A percentile compares a stretch with the other conserved stretches of the same genome.
These are phyloP conservation scores for Emberiza fucata DNA, from an alignment of 2,113 vertebrate species.

Conservation along the genomic window DNA sequence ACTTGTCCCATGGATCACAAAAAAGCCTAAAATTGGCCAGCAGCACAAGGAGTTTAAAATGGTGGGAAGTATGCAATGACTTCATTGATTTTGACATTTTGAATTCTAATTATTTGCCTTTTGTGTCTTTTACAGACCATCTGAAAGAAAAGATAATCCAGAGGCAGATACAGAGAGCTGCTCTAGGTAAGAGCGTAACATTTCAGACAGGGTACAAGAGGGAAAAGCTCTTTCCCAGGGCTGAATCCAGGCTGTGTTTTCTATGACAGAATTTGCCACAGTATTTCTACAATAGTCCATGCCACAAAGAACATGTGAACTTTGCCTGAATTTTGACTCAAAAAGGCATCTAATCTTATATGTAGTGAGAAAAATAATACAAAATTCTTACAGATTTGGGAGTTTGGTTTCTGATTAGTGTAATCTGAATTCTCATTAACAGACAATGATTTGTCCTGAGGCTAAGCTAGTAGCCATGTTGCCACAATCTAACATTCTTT, in stretches of 20 bases:
- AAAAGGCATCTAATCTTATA: neutral
- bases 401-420: neutral
- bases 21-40: neutral
- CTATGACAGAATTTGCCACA: neutral
- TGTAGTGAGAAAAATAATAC: neutral
- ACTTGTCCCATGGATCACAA: neutral
- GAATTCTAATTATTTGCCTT: neutral
- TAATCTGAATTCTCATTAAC: neutral
- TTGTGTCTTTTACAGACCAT: constrained; percentile 74
- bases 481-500: neutral
- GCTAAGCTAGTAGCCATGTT: neutral
- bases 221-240: neutral
- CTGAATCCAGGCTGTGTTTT: neutral
- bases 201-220: neutral
- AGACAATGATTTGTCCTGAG: neutral
- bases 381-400: neutral
- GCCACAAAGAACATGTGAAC: neutral
- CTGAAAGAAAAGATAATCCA: constrained; percentile 84
- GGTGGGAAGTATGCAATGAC: neutral
- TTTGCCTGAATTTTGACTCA: neutral
- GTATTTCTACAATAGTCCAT: neutral
- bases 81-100: neutral
- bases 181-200: constrained; percentile 74
- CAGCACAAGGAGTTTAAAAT: neutral
- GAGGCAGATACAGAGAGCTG: constrained; percentile 82